Evolutionary conservation across 2,797 vertebrate species (phyloP), one percentile per base, ranked within the genome.

Genomic region (Anabas testudineus): DNA sequence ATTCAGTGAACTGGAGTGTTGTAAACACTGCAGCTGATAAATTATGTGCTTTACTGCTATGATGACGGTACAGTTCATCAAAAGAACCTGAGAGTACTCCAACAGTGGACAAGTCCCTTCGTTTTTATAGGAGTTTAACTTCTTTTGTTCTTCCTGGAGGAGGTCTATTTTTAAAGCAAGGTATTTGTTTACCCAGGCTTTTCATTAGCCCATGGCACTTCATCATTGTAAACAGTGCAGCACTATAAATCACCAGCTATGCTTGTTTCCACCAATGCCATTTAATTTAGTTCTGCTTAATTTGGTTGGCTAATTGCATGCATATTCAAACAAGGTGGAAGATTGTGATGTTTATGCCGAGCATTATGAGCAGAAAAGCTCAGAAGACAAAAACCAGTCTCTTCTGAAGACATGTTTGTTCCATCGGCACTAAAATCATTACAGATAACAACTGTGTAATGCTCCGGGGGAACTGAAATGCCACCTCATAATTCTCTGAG

Each of bases 271-370:
- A 85, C 80, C 74, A 74, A 73, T 51, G 81, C 58, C 63, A 87
- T 92, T 93, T 90, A 67, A 90, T 90, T 91, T 80, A 74, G 87
- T 82, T 89, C 85, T 87, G 86, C 90, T 86, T 91, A 91, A 91
- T 91, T 91, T 87, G 69, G 76, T 79, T 62, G 72, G 79, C 86
- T 90, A 91, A 93, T 89, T 92, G 82, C 78, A 83, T 91, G 86
- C 79, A 88, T 91, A 91, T 93, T 92, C 84, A 93, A 80, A 87
- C 85, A 83, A 79, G 83, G 78, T 74, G 73, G 74, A 79, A 79
- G 80, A 90, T 69, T 82, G 78, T 46, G 43, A 76, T 87, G 87
- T 88, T 90, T 85, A 85, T 60, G 75, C 74, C 0, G 1, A 72
- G 68, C 62, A 76, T 88, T 88, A 82, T 63, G 74, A 77, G 68